phyloP scores from a whole-genome alignment of 2,113 vertebrate species.

The Macheiramphus alcinus region DNA sequence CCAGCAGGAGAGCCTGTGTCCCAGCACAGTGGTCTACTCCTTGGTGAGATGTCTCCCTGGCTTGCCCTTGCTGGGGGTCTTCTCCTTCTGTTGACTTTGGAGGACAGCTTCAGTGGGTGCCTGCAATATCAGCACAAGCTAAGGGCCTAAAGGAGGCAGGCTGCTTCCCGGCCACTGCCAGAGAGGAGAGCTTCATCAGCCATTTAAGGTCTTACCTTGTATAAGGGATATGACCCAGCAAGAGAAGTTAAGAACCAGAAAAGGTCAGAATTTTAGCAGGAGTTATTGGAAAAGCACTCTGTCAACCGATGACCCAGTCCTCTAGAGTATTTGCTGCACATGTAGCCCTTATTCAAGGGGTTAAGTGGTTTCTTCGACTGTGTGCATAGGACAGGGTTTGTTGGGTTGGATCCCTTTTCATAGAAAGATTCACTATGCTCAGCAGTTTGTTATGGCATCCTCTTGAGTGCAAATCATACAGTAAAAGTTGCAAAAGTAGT shows the following conservation, averaged over 20 bases:
- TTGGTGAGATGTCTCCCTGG: not conserved
- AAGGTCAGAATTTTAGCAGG: not conserved
- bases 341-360: not conserved
- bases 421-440: not conserved
- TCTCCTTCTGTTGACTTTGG: not conserved
- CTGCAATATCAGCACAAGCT: not conserved
- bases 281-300: not conserved
- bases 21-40: not conserved
- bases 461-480: not conserved
- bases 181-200: not conserved
- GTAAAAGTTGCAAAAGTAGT: conserved; percentile 15
- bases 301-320: not conserved
- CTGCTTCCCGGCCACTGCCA: not conserved
- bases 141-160: not conserved
- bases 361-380: not conserved
- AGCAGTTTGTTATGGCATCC: not conserved
- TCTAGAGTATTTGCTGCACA: not conserved
- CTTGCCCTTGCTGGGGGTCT: not conserved
- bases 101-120: not conserved
- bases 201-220: not conserved
- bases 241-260: not conserved
- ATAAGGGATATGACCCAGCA: not conserved
- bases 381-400: not conserved
- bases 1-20: not conserved
- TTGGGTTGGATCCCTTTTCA: not conserved